Evolutionary conservation across 2,888 invertebrate species (phyloP).

Genomic region (Nomada ferruginata): DNA sequence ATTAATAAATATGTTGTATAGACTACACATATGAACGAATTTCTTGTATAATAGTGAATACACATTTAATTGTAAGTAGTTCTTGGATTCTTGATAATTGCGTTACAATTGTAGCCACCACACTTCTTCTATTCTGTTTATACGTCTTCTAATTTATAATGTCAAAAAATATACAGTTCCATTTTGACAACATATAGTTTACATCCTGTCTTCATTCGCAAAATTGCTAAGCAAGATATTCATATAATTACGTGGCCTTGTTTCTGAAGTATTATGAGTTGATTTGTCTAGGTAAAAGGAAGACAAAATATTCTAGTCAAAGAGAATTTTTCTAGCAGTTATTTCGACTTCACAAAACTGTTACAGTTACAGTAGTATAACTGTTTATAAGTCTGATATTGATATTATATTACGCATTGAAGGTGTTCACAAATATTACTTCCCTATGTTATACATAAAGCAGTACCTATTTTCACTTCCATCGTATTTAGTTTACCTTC

Average conservation of each 20-base stretch:
- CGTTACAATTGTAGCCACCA: conserved; percentile 22
- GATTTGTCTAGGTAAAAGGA: conserved; percentile 13
- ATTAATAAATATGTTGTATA: conserved; percentile 30
- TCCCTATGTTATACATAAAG: conserved; percentile 26
- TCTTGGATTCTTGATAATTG: conserved; percentile 35
- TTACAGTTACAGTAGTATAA: conserved; percentile 31
- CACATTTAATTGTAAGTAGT: conserved; percentile 44
- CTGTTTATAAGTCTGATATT: conserved; percentile 40
- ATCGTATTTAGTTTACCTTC: conserved; percentile 33
- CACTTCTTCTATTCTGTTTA: conserved; percentile 30
- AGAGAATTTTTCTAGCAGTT: conserved; percentile 32
- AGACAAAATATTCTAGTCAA: conserved; percentile 60
- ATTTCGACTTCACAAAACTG: conserved; percentile 44
- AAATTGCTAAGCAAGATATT: conserved; percentile 2
- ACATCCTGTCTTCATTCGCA: conserved; percentile 21
- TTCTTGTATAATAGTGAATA: conserved; percentile 41
- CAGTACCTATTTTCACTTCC: conserved; percentile 10
- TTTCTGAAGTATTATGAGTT: too few species aligned
- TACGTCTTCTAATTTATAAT: conserved; percentile 40
- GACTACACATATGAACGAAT: conserved; percentile 28
- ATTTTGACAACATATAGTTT: conserved; percentile 49
- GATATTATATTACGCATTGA: conserved; percentile 37
- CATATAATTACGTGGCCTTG: background rate
- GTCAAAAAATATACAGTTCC: conserved; percentile 46
- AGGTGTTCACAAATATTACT: conserved; percentile 46